Evolutionary conservation across 1,140 invertebrate genomes (phyloP).

Genomic region (Choristoneura fumiferana): DNA sequence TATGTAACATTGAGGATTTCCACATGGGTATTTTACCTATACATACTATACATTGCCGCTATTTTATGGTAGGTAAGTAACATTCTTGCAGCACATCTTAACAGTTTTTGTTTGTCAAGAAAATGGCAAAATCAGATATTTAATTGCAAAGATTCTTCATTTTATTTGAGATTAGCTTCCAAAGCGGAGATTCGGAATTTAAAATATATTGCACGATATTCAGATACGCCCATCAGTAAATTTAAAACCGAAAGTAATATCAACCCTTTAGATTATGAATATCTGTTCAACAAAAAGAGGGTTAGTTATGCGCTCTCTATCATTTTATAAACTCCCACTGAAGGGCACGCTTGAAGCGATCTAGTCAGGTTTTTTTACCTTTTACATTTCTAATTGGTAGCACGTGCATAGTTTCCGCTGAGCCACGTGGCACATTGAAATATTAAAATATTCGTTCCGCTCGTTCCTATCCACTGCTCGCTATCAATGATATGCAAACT

Average conservation of each 20-base stretch:
- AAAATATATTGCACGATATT: no score
- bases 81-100: no score
- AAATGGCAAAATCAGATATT: no score
- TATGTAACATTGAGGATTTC: no score
- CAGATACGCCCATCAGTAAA: not conserved
- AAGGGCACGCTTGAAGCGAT: constrained; percentile 45
- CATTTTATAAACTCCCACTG: constrained; percentile 39
- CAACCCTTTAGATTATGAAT: not conserved
- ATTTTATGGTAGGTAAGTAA: no score
- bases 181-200: no score
- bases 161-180: no score
- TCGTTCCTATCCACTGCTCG: constrained; percentile 32
- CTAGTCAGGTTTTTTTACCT: constrained; percentile 51
- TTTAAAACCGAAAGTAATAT: constrained; percentile 7
- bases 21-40: no score
- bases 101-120: no score
- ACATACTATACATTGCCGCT: no score
- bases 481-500: constrained; percentile 44
- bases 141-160: no score
- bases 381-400: constrained; percentile 67
- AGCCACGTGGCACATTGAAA: constrained; percentile 64
- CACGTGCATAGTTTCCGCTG: constrained; percentile 69
- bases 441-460: constrained; percentile 66
- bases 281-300: not conserved
- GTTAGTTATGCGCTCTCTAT: constrained; percentile 38